Base-by-base conservation (phyloP, 2,113 vertebrate species). In the Cyanistes caeruleus region DNA sequence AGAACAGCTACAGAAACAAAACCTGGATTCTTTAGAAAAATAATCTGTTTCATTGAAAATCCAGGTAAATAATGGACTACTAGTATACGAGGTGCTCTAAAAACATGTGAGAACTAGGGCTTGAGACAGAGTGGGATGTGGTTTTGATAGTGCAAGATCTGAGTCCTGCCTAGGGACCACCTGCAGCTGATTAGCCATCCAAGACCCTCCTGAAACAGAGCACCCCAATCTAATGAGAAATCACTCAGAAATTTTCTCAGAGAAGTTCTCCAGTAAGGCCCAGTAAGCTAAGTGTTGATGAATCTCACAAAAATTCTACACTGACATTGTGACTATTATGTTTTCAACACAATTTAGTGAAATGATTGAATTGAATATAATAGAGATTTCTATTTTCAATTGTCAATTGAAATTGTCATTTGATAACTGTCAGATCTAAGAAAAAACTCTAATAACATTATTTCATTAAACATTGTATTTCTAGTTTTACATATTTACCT, bases 291-390 rank as follows among this genome's bases (percentile, higher is more conserved):
- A 41, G 15, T 25, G 16, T 10, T 60, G 12, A 11, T 51, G 72
- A 76, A 68, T 44, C 31, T 76, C 52, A 67, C 51, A 75, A 52
- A 17, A n/a, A 53, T 31, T 75, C 37, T 59, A 2, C 27, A 19
- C 4, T 44, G 31, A 3, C 25, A 31, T 55, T 86, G 11, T 55
- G 43, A 46, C 35, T 0, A 0, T 80, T 76, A 79, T 3, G 6
- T 69, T 77, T 79, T 65, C n/a, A 53, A 35, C 6, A 43, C 3
- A 60, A 25, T 56, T n/a, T 37, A 33, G 9, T 74, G n/a, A 76
- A 77, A 27, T 77, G 16, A 59, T 11, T 53, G 59, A 69, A 64
- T 11, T 49, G 13, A 59, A 16, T 69, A 37, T 15, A 16, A 46
- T 16, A 17, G 17, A 72, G 15, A 74, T 48, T 74, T 84, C 76